Conservation (phyloP, 1,140 invertebrate genomes). For the Orussus abietinus region DNA sequence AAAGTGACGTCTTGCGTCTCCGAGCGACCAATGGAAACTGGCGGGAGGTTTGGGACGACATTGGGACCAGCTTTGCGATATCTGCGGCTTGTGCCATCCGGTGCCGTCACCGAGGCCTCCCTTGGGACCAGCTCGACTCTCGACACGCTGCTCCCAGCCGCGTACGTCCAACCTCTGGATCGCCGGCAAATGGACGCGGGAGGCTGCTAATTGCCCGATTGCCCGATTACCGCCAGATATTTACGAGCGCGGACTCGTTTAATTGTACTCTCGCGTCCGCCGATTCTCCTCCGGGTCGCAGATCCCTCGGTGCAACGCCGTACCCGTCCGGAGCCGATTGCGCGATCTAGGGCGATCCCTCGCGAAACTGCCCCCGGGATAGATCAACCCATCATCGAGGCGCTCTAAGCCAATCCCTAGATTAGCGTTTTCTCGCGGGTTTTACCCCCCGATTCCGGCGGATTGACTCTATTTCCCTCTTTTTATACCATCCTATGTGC, state of each 20-base stretch:
- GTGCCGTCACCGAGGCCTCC: constrained; percentile 44
- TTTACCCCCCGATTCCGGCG: too few relatives aligned
- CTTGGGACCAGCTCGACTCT: constrained; percentile 31
- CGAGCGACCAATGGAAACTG: constrained; percentile 2
- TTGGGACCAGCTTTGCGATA: constrained; percentile 31
- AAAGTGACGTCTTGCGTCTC: too few relatives aligned
- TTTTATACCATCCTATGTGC: too few relatives aligned
- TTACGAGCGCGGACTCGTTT: constrained; percentile 23
- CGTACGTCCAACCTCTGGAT: not conserved
- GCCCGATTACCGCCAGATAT: constrained; percentile 28
- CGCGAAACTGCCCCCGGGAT: too few relatives aligned
- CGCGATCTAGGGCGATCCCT: too few relatives aligned
- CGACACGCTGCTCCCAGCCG: constrained; percentile 8
- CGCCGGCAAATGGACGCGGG: not conserved
- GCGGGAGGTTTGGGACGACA: constrained; percentile 19
- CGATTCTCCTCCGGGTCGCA: too few relatives aligned
- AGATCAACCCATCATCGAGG: too few relatives aligned
- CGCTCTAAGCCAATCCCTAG: too few relatives aligned
- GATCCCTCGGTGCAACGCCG: too few relatives aligned
- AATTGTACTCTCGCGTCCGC: not conserved
- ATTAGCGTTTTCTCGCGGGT: too few relatives aligned
- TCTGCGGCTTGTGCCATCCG: constrained; percentile 48
- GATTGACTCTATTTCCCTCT: too few relatives aligned
- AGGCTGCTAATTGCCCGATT: constrained; percentile 29
- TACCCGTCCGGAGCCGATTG: too few relatives aligned